phyloP scores from a whole-genome alignment of 2,888 invertebrate genomes.

The Morinoia aosen region DNA sequence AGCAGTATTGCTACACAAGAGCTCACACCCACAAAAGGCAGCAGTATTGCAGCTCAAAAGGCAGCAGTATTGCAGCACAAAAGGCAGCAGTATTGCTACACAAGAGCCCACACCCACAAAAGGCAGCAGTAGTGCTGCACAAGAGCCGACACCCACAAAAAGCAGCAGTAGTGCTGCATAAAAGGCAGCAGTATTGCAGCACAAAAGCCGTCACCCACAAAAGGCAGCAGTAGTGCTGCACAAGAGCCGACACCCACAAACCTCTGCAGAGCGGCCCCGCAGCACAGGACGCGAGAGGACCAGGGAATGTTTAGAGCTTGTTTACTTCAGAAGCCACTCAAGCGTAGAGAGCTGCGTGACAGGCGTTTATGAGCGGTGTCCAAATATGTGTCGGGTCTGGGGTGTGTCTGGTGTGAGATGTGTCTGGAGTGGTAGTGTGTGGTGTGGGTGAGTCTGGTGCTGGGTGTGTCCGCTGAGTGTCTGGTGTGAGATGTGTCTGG shows the following conservation, averaged over 20 bases:
- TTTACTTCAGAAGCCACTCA: conserved; percentile 17
- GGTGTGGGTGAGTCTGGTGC: neutral
- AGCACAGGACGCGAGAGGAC: neutral
- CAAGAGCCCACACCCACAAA: no score
- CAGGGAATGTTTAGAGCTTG: conserved; percentile 3
- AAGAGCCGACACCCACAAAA: no score
- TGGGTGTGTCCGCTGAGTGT: neutral
- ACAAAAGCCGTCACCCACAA: neutral
- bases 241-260: neutral
- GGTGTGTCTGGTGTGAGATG: conserved; percentile 9
- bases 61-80: no score
- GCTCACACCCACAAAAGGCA: neutral
- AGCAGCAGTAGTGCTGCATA: no score
- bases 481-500: no score
- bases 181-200: neutral
- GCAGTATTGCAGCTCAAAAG: no score
- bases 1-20: neutral
- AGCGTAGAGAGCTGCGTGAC: conserved; percentile 12
- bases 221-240: neutral
- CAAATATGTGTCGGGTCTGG: conserved; percentile 17
- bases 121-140: no score
- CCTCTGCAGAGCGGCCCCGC: neutral
- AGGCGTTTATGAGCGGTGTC: conserved; percentile 12
- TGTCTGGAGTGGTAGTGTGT: neutral
- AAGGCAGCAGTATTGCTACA: no score